Conservation (phyloP, 2,113 vertebrate species). For the Corvus moneduloides region DNA sequence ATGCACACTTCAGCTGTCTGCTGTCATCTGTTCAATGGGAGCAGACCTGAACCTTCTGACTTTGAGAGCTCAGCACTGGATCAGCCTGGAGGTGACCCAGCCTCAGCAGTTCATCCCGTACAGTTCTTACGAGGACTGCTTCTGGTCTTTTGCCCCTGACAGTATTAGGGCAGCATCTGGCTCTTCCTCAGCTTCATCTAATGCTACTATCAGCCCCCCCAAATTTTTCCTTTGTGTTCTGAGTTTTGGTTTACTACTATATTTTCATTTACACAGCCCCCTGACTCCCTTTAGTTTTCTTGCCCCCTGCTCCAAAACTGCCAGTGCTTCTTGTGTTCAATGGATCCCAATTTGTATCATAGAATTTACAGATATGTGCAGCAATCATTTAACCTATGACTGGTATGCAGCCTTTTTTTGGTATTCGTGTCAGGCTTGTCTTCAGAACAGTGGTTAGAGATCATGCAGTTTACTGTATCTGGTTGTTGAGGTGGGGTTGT, state of each 20-base stretch:
- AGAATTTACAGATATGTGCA: neutral
- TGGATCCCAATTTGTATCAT: neutral
- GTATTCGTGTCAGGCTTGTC: neutral
- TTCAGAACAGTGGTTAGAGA: neutral
- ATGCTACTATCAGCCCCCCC: neutral
- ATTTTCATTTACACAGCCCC: neutral
- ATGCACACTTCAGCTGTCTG: neutral
- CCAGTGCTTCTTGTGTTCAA: neutral
- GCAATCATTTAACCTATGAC: neutral
- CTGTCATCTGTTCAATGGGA: neutral
- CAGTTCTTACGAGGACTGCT: neutral
- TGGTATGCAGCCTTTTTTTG: neutral
- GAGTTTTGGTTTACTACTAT: neutral
- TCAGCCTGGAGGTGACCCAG: neutral
- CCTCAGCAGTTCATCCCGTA: neutral
- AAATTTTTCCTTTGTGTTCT: neutral
- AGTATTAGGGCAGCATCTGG: neutral
- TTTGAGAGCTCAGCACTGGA: neutral
- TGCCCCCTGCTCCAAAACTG: neutral
- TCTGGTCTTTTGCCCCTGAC: neutral
- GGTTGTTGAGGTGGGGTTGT: neutral
- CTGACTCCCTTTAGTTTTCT: neutral
- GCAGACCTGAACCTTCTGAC: neutral
- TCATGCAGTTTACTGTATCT: neutral
- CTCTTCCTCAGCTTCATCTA: neutral